Base-by-base conservation (phyloP, 2,888 invertebrate genomes). In the Pogonocherus hispidulus region DNA sequence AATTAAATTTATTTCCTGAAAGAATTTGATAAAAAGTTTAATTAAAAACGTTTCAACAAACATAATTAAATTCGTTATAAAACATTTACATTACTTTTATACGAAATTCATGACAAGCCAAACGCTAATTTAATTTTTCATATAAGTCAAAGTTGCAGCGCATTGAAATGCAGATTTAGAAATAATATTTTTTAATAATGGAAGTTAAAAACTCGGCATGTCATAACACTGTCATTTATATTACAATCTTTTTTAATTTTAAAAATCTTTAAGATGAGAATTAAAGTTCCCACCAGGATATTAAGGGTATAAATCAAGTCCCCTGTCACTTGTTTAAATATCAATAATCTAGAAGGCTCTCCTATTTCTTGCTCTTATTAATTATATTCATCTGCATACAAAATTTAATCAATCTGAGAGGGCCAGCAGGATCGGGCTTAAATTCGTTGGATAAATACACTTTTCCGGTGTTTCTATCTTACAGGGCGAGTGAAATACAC, bases 221-320 rank as follows among this genome's bases (percentile, higher is more conserved):
- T 83, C 83, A 82, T 81, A 83, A 82, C 81, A 81, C 77, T 81
- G 82, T 83, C 83, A 83, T 82, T 83, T 83, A 83, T 83, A 83
- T 83, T 81, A 83, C 81, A 78, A 80, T 83, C 81, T 79, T 82
- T 76, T 83, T 83, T 83, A 82, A 83, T 82, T 83, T 83, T 79
- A 78, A 80, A 81, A 83, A 82, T 82, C 81, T 80, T 82, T 82
- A 82, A 81, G 80, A 78, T 75, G 80, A 74, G 81, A 83, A 82
- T 83, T 82, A 82, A 82, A 81, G 75, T 81, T 81, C 80, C 80
- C 81, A 78, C 79, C 82, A 80, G 82, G 83, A 83, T 83, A 83
- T 83, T 83, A 79, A 81, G 78, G 76, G 79, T 80, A 83, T 83
- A 83, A 83, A 83, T 83, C 83, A 83, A 82, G 77, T 78, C 73